Evolutionary conservation across 2,113 vertebrate genomes (phyloP).

Genomic region (Stictonetta naevosa): DNA sequence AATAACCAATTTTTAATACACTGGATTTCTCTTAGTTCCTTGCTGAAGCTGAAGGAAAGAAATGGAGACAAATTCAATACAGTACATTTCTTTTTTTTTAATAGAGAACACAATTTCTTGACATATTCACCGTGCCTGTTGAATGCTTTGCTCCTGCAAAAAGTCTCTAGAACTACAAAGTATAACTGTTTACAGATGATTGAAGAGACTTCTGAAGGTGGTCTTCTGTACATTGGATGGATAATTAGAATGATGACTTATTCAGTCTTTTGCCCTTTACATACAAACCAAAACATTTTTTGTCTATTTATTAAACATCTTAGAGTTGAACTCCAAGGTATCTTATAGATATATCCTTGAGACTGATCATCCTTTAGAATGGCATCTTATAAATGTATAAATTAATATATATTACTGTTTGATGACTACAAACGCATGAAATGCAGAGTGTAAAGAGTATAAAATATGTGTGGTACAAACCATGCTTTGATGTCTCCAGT

Average conservation of each 20-base stretch:
- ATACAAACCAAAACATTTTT: slow-evolving; percentile 22
- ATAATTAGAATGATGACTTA: slow-evolving; percentile 13
- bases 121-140: neutral
- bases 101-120: neutral
- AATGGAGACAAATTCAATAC: slow-evolving; percentile 16
- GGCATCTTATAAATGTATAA: neutral
- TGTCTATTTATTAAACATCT: slow-evolving; percentile 11
- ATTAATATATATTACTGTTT: neutral
- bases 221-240: neutral
- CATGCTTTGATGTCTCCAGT: neutral
- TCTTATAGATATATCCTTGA: neutral
- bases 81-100: neutral
- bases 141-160: neutral
- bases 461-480: neutral
- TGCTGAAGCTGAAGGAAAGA: neutral
- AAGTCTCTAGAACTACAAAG: neutral
- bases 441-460: neutral
- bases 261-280: neutral
- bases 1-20: neutral
- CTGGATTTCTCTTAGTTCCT: neutral
- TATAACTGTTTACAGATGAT: neutral
- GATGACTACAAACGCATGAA: neutral
- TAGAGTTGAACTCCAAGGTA: neutral
- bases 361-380: neutral
- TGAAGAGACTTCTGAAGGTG: slow-evolving; percentile 31